Percentiles rank a stretch among this genome's conserved stretches.
Conservation (phyloP, 2,113 vertebrate genomes). For the Empidonax alnorum region DNA sequence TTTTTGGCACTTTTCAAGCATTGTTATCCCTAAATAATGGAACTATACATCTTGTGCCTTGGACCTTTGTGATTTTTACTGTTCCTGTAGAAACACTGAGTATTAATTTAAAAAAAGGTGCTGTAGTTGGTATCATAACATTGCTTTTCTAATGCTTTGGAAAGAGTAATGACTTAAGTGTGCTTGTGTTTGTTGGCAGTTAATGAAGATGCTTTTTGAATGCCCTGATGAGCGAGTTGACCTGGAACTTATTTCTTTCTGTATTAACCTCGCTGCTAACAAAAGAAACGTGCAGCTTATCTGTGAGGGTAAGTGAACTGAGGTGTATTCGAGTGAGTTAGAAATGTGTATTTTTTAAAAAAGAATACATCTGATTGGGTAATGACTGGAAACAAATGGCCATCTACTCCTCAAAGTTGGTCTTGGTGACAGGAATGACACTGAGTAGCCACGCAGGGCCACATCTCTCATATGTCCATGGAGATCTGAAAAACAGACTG, state of each 20-base stretch:
- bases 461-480: background rate
- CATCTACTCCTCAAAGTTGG: background rate
- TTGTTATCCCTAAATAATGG: background rate
- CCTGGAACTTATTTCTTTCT: slow-evolving; percentile 93
- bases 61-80: background rate
- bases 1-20: background rate
- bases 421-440: background rate
- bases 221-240: slow-evolving; percentile 85
- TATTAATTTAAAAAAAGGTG: background rate
- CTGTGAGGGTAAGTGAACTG: slow-evolving; percentile 86
- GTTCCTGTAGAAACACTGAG: background rate
- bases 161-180: background rate
- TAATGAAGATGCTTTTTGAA: slow-evolving; percentile 94
- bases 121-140: background rate
- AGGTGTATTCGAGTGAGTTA: background rate
- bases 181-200: slow-evolving; percentile 74
- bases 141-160: background rate
- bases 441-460: background rate
- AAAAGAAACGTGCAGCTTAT: slow-evolving; percentile 93
- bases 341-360: background rate
- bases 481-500: background rate
- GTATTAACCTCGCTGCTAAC: slow-evolving; percentile 96
- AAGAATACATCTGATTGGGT: background rate
- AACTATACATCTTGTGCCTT: background rate
- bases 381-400: background rate